phyloP scores from a whole-genome alignment of 2,797 vertebrate species.

The Threskiornis aethiopicus region DNA sequence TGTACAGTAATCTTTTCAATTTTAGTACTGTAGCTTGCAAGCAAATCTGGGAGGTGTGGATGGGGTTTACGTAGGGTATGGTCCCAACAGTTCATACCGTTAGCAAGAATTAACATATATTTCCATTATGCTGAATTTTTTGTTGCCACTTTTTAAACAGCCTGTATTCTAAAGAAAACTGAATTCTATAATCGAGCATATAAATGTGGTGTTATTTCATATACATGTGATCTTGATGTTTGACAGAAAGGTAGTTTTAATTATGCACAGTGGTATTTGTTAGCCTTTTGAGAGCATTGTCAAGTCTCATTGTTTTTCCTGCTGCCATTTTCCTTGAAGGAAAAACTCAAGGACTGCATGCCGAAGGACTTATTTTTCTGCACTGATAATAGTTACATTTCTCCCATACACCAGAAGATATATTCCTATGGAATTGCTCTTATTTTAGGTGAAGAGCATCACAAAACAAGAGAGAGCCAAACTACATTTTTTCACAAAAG shows the following conservation, averaged over 20 bases:
- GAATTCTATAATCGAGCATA: not conserved
- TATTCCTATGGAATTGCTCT: not conserved
- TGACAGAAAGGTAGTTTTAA: conserved; percentile 20
- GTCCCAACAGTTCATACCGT: not conserved
- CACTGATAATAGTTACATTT: not conserved
- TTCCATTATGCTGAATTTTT: not conserved
- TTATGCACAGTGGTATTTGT: not conserved
- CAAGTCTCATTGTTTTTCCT: not conserved
- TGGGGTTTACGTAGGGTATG: not conserved
- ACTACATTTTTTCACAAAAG: not conserved
- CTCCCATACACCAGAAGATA: not conserved
- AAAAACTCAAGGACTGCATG: not conserved
- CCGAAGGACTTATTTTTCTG: not conserved
- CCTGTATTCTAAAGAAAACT: not conserved
- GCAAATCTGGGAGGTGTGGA: not conserved
- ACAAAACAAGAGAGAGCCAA: not conserved
- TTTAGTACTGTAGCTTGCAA: not conserved
- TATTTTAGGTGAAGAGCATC: not conserved
- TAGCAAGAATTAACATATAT: conserved; percentile 15
- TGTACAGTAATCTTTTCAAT: not conserved
- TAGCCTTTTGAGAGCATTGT: not conserved
- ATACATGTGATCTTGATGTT: not conserved
- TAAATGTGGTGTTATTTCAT: not conserved
- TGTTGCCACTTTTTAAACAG: not conserved
- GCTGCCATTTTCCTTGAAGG: not conserved